Evolutionary conservation across 1,140 invertebrate species (phyloP), one percentile per base, ranked within the genome.

Genomic region (Drosophila pruinosa): DNA sequence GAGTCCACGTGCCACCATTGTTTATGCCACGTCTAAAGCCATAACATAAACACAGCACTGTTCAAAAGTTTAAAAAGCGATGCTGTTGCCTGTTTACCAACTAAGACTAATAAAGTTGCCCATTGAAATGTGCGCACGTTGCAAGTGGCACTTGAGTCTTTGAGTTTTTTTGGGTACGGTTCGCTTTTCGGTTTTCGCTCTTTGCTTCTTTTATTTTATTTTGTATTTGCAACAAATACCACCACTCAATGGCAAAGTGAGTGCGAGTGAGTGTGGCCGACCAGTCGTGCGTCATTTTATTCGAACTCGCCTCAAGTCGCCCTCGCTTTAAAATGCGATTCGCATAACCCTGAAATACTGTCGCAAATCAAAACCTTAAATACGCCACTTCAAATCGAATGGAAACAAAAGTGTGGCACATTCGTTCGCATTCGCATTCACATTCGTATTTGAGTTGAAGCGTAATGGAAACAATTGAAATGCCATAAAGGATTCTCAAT

Each of bases 401-500:
- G 81, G 82, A 88, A 79, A 79, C 77, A 81, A 81, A 85, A 86
- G 78, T 80, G 78, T 68, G 72, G 47, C 59, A 70, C 63, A 48
- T 52, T 61, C 45, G 38, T 38, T 52, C 61, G 36, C 52, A 36
- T 53, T 62, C 36, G 10, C 14, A 41, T 48, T 34, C 17, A 21
- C 36, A 64, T 41, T 36, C 57, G 67, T 43, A 39, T 41, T 41
- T 59, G 65, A 83, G 85, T 80, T 89, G 73, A 86, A 89, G 72
- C 74, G 74, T 86, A 79, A 89, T 90, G 82, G 78, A 89, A 89
- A 89, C 88, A 89, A 89, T 89, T 89, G 81, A 88, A 83, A 78
- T 69, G 38, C 81, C 78, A 86, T 89, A 88, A 89, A 88, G 82
- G 82, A 88, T 88, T 88, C 83, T 89, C 82, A 88, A 88, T 86